A percentile compares a stretch with the other conserved stretches of the same genome.
phyloP scores from a whole-genome alignment of 1,140 invertebrate genomes.

The Diprion similis region DNA sequence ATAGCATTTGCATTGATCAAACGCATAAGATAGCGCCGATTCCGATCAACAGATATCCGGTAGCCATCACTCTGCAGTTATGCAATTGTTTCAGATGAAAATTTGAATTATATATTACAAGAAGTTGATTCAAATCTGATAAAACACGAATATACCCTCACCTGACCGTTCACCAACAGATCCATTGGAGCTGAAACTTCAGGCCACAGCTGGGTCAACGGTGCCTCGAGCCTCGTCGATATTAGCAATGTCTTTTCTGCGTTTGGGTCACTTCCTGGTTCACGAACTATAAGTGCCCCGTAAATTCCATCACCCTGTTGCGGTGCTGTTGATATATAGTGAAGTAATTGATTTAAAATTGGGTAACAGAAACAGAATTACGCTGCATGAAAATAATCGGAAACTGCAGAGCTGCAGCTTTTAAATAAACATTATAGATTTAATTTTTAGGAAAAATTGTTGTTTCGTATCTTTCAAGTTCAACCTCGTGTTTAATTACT shows the following conservation, averaged over 20 bases:
- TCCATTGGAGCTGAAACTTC: neutral
- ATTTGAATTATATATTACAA: neutral
- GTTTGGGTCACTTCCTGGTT: conserved; percentile 41
- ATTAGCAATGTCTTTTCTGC: conserved; percentile 39
- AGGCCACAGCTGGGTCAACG: conserved; percentile 28
- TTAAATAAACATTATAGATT: too few relatives aligned
- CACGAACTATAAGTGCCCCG: conserved; percentile 56
- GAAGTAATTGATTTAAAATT: neutral
- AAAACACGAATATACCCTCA: neutral
- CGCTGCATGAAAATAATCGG: neutral
- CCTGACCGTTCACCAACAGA: neutral
- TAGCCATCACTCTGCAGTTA: neutral
- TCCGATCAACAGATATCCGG: neutral
- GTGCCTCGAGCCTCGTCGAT: conserved; percentile 38
- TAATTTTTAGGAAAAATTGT: too few relatives aligned
- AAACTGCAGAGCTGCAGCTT: too few relatives aligned
- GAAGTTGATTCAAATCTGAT: neutral
- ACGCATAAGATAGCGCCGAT: conserved; percentile 34
- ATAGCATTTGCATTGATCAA: conserved; percentile 42
- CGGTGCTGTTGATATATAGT: conserved; percentile 41
- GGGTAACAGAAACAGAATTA: neutral
- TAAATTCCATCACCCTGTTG: conserved; percentile 61
- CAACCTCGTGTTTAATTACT: too few relatives aligned
- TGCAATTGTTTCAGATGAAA: neutral
- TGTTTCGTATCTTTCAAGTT: too few relatives aligned